phyloP scores from a whole-genome alignment of 2,797 vertebrate genomes.

The Balearica regulorum region DNA sequence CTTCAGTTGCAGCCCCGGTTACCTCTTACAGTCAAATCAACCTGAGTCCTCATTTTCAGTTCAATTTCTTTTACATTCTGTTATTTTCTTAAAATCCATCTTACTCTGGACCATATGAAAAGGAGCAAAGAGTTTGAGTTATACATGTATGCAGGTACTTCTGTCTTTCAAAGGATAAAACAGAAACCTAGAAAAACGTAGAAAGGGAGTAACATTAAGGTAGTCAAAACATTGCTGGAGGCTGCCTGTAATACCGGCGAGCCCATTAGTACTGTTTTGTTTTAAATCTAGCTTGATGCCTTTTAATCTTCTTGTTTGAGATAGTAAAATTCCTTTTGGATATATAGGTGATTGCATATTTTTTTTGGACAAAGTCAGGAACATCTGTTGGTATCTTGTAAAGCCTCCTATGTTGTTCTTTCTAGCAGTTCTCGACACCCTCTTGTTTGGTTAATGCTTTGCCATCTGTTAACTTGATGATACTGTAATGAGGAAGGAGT shows the following conservation, averaged over 20 bases:
- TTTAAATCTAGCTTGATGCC: not conserved
- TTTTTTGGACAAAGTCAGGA: not conserved
- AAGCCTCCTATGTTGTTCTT: constrained; percentile 10
- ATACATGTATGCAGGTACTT: not conserved
- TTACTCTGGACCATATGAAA: not conserved
- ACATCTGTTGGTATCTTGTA: constrained; percentile 27
- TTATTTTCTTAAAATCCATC: constrained; percentile 25
- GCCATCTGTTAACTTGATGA: constrained; percentile 56
- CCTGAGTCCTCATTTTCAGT: constrained; percentile 3
- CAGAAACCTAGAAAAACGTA: not conserved
- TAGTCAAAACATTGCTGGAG: not conserved
- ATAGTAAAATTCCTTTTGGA: not conserved
- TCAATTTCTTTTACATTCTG: constrained; percentile 18
- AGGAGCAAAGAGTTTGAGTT: not conserved
- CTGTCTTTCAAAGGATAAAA: not conserved
- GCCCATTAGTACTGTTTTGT: not conserved
- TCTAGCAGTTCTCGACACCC: constrained; percentile 9
- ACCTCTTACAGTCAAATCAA: constrained; percentile 3
- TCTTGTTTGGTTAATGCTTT: constrained; percentile 55
- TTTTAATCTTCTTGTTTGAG: not conserved
- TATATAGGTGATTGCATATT: not conserved
- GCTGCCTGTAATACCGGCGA: not conserved
- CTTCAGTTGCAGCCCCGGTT: not conserved
- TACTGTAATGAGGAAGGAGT: constrained; percentile 4
- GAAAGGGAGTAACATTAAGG: not conserved